Conservation (phyloP, 2,113 vertebrate genomes). For the Octodon degus region DNA sequence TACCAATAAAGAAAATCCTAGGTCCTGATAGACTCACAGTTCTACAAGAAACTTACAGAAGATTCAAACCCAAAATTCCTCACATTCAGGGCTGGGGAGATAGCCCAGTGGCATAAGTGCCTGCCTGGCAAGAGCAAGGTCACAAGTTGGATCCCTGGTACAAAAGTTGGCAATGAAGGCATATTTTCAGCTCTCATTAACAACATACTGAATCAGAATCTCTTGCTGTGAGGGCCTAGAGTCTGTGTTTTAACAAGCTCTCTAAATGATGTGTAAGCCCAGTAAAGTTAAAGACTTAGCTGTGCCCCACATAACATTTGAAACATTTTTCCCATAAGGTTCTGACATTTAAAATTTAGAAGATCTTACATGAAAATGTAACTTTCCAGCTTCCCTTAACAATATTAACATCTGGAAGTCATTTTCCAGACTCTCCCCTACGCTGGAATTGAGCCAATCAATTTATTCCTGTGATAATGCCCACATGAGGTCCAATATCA, state of each 20-base stretch:
- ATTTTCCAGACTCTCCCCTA: background rate
- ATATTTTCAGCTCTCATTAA: background rate
- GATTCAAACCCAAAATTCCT: no score
- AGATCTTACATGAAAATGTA: background rate
- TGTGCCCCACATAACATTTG: background rate
- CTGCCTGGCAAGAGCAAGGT: no score
- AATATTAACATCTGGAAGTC: constrained; percentile 28
- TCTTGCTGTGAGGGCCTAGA: background rate
- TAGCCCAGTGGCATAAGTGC: no score
- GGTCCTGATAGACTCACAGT: no score
- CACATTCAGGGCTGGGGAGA: no score
- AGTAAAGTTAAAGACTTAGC: background rate
- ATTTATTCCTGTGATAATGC: background rate
- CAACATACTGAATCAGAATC: background rate
- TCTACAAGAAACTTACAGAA: no score
- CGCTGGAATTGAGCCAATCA: background rate
- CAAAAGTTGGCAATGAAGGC: background rate
- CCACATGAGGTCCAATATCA: background rate
- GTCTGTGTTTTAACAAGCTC: background rate
- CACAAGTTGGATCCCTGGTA: no score
- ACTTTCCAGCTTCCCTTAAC: constrained; percentile 1
- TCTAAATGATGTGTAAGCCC: background rate
- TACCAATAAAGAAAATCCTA: no score
- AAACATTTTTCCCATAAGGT: background rate
- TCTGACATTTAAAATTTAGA: constrained; percentile 36